Conservation (phyloP, 2,113 vertebrate genomes). For the Indri indri region DNA sequence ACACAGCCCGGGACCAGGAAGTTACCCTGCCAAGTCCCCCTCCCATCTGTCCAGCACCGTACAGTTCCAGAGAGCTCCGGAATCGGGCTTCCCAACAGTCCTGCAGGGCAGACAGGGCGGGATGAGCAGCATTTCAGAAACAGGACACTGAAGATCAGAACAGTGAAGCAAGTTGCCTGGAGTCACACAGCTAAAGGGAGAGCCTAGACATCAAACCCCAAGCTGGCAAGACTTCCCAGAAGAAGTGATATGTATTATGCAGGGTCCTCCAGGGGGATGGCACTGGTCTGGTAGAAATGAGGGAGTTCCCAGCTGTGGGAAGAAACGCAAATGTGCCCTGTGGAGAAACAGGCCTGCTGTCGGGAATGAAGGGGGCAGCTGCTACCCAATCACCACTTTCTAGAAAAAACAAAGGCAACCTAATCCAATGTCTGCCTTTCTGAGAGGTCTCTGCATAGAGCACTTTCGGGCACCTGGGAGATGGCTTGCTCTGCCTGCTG, state of each 20-base stretch:
- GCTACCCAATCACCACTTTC: neutral
- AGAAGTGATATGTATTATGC: neutral
- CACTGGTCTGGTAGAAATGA: neutral
- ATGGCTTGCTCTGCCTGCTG: neutral
- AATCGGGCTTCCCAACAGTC: neutral
- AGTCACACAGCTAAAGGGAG: neutral
- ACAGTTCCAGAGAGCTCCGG: neutral
- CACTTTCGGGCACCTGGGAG: neutral
- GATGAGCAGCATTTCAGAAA: neutral
- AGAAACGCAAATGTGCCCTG: neutral
- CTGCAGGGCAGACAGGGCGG: neutral
- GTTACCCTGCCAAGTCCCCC: neutral
- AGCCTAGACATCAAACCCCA: neutral
- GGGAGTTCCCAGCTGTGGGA: neutral
- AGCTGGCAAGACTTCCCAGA: neutral
- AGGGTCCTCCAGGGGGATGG: neutral
- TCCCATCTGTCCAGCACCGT: neutral
- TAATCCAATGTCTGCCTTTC: neutral
- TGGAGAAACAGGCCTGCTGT: neutral
- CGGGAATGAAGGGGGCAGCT: no score
- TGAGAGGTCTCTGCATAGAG: neutral
- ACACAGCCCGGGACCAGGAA: rapidly evolving
- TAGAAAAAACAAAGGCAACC: neutral
- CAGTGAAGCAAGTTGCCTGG: rapidly evolving
- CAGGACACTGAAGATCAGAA: neutral